These are phyloP conservation scores for Micropoecilia bifurca DNA, from an alignment of 2,797 vertebrate species.

Conservation along the genomic window DNA sequence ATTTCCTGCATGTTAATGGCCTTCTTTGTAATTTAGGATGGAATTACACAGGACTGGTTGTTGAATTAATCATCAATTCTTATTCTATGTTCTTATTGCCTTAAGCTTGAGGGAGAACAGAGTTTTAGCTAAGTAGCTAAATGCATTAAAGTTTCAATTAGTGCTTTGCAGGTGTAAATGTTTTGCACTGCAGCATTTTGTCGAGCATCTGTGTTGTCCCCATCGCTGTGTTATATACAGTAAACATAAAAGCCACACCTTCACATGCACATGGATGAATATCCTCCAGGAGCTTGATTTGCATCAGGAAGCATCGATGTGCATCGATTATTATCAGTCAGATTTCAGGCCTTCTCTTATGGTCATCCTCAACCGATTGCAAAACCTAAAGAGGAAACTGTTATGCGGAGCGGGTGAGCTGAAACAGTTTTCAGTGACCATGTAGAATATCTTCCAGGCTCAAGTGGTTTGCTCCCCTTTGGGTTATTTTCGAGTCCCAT, in stretches of 20 bases:
- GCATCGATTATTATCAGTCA: slow-evolving; percentile 63
- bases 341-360: slow-evolving; percentile 23
- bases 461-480: slow-evolving; percentile 56
- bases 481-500: slow-evolving; percentile 64
- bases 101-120: slow-evolving; percentile 21
- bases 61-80: slow-evolving; percentile 50
- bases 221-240: background rate
- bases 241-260: slow-evolving; percentile 18
- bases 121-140: slow-evolving; percentile 15
- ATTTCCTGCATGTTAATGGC: slow-evolving; percentile 41
- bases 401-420: slow-evolving; percentile 33
- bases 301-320: slow-evolving; percentile 42
- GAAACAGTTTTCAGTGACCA: slow-evolving; percentile 52
- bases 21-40: slow-evolving; percentile 41
- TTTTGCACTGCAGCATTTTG: background rate
- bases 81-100: slow-evolving; percentile 24
- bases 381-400: slow-evolving; percentile 35
- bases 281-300: slow-evolving; percentile 41
- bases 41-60: slow-evolving; percentile 22
- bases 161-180: slow-evolving; percentile 7
- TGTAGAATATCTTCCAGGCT: slow-evolving; percentile 50
- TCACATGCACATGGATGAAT: slow-evolving; percentile 52
- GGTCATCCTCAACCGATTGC: slow-evolving; percentile 49
- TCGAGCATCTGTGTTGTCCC: slow-evolving; percentile 1
- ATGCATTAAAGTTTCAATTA: background rate